Conservation (phyloP, 2,888 invertebrate species). For the Blera fallax region DNA sequence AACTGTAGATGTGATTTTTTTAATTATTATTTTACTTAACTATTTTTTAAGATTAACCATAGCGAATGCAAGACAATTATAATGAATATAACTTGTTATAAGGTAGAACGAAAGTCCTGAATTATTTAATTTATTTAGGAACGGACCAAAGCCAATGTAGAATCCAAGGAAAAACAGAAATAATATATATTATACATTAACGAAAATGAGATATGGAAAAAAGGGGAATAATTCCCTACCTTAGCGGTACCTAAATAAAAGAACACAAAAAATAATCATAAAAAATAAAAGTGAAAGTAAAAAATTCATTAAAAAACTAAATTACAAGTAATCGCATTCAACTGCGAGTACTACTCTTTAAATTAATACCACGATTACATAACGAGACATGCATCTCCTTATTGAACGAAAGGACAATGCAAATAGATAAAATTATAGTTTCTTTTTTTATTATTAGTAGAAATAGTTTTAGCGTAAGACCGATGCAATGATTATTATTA, state of each 20-base stretch:
- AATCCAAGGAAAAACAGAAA: conserved; percentile 42
- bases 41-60: conserved; percentile 41
- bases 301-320: not conserved
- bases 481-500: conserved; percentile 38
- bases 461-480: conserved; percentile 37
- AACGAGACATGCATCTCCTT: not conserved
- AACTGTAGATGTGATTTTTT: conserved; percentile 65
- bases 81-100: conserved; percentile 62
- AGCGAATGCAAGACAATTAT: conserved; percentile 71
- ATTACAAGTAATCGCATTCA: conserved; percentile 28
- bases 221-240: conserved; percentile 31
- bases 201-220: not conserved
- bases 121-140: conserved; percentile 67
- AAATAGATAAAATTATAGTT: conserved; percentile 44
- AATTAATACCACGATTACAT: conserved; percentile 10
- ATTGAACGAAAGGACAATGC: conserved; percentile 6
- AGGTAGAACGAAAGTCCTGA: conserved; percentile 65
- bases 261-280: not conserved
- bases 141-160: conserved; percentile 72
- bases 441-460: conserved; percentile 32
- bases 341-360: conserved; percentile 26
- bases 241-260: conserved; percentile 61
- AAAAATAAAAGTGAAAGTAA: too few species aligned
- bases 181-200: conserved; percentile 49
- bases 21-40: conserved; percentile 11